Conservation (phyloP, 2,888 invertebrate genomes). For the Metacarcinus magister region DNA sequence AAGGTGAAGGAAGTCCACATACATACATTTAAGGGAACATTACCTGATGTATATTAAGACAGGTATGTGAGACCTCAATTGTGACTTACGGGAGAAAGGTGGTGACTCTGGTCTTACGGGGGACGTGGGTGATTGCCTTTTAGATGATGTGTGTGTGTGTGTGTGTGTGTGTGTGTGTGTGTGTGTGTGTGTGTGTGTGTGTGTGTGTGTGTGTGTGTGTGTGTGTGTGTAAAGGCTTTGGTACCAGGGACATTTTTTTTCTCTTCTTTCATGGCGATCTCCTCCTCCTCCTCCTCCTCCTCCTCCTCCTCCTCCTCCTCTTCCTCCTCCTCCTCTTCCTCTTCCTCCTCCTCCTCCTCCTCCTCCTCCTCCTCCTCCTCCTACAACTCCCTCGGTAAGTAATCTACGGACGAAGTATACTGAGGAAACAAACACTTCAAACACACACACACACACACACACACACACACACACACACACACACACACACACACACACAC, state of each 20-base stretch:
- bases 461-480: slow-evolving; percentile 2
- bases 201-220: slow-evolving; percentile 26
- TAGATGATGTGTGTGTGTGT: not conserved
- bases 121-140: too few relatives aligned
- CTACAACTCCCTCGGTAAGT: not conserved
- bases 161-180: not conserved
- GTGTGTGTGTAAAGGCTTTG: not conserved
- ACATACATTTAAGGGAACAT: not conserved
- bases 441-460: not conserved
- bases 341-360: not conserved
- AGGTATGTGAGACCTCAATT: not conserved
- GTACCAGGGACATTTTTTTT: not conserved
- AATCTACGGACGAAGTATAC: not conserved
- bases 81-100: not conserved
- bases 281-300: not conserved
- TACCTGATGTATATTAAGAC: not conserved
- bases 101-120: not conserved
- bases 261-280: not conserved
- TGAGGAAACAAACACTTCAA: not conserved
- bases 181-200: slow-evolving; percentile 26
- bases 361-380: not conserved
- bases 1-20: not conserved
- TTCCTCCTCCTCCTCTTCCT: not conserved
- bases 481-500: slow-evolving; percentile 2
- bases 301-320: not conserved